Base-by-base conservation (phyloP, 2,888 invertebrate genomes). In the Acanthoscelides obtectus region DNA sequence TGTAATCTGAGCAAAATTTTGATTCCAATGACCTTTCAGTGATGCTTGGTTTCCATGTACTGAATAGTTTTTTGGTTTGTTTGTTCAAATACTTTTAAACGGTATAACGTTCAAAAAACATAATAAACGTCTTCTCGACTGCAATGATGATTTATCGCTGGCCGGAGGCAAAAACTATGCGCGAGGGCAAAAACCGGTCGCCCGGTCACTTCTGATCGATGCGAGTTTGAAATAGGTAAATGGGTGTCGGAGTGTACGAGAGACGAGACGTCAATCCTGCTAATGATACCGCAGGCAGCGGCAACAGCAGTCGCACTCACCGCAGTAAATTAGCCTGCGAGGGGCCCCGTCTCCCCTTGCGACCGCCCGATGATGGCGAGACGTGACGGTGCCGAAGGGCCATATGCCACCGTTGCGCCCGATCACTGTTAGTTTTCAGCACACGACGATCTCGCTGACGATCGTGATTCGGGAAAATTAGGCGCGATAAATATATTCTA, bases 241-340 rank as follows among this genome's bases (percentile, higher is more conserved):
- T 77, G 80, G 80, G 79, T 81, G 80, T 80, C 81, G 79, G 75
- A 80, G 78, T 67, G 73, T 71, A n/a, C 8, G 63, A 70, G 79
- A 77, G 79, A 82, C 81, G 81, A 83, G 84, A 86, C 86, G 86
- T 86, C 86, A 86, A 86, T 86, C 85, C 84, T 84, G 84, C 86
- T 86, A 86, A 86, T 86, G 86, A 86, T 85, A 84, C 84, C 82
- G 79, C 85, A 84, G 81, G 84, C 84, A 82, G 17, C 45, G 45
- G 45, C 17, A 17, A 17, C 45, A 45, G 45, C 45, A 45, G 45
- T 45, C 45, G 45, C 45, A 12, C 45, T 45, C 45, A 45, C 45
- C 85, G 83, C 85, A 83, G 83, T 84, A 86, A 86, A 86, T 86
- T 84, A 85, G 84, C 80, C 82, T 79, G 77, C 78, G 77, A 72